Percentiles rank a stretch among this genome's conserved stretches.
Conservation (phyloP, 2,888 invertebrate genomes). For the Marasmarcha lunaedactyla region DNA sequence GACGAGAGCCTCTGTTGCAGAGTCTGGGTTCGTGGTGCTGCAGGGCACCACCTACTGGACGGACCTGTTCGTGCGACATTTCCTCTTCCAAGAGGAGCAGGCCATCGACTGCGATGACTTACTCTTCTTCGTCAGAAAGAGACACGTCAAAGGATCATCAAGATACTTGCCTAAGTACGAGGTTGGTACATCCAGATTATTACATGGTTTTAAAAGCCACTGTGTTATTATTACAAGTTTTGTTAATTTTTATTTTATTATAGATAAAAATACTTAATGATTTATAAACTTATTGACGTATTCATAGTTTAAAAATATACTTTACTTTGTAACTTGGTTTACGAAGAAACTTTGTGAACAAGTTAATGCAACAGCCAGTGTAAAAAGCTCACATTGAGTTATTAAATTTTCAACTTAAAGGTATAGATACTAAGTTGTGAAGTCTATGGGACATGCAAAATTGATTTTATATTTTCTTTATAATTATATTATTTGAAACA, state of each 20-base stretch:
- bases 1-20: conserved; percentile 45
- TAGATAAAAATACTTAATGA: too few relatives aligned
- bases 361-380: too few relatives aligned
- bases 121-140: conserved; percentile 94
- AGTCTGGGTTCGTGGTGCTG: conserved; percentile 91
- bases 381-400: too few relatives aligned
- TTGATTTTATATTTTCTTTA: background rate
- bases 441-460: background rate
- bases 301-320: too few relatives aligned
- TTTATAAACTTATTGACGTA: too few relatives aligned
- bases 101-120: conserved; percentile 94
- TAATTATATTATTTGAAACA: background rate
- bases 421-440: too few relatives aligned
- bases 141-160: conserved; percentile 89
- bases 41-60: conserved; percentile 97
- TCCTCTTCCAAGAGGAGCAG: conserved; percentile 89
- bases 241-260: too few relatives aligned
- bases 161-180: conserved; percentile 91
- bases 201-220: too few relatives aligned
- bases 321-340: too few relatives aligned
- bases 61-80: conserved; percentile 93
- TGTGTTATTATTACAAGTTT: too few relatives aligned
- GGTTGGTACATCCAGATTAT: conserved; percentile 52
- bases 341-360: too few relatives aligned
- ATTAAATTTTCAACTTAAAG: too few relatives aligned